Conservation (phyloP, 2,113 vertebrate species). For the Calonectris borealis region DNA sequence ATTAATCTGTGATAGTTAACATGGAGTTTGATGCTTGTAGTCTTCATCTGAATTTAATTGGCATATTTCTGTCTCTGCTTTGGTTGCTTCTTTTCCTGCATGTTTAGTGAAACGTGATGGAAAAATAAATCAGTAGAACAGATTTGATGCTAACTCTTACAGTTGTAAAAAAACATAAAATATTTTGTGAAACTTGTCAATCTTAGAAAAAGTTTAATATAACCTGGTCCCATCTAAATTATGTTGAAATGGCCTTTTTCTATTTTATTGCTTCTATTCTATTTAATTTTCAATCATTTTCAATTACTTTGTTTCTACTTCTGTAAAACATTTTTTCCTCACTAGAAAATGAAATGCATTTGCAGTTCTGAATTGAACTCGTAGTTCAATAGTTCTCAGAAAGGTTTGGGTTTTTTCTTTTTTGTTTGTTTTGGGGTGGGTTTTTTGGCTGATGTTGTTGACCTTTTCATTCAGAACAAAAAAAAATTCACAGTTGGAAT, state of each 20-base stretch:
- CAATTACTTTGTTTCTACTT: not conserved
- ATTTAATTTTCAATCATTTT: not conserved
- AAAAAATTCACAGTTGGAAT: not conserved
- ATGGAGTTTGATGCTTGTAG: not conserved
- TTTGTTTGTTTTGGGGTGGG: not conserved
- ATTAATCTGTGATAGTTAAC: not conserved
- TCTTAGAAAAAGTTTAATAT: not conserved
- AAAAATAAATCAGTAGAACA: not conserved
- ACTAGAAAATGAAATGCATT: not conserved
- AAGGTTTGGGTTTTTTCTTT: not conserved
- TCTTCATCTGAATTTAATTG: not conserved
- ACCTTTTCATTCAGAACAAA: not conserved
- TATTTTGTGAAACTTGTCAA: not conserved
- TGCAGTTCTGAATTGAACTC: not conserved
- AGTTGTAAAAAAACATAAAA: not conserved
- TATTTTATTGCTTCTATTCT: not conserved
- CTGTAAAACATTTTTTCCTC: not conserved
- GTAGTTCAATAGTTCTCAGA: not conserved
- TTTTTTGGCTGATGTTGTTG: not conserved
- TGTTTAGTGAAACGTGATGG: not conserved
- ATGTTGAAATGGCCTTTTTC: not conserved
- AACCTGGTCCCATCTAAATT: not conserved
- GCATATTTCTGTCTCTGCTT: not conserved
- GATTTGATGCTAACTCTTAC: not conserved
- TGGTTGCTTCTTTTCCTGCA: not conserved